Evolutionary conservation across 2,113 vertebrate species (phyloP).

Genomic region (Labeo rohita): DNA sequence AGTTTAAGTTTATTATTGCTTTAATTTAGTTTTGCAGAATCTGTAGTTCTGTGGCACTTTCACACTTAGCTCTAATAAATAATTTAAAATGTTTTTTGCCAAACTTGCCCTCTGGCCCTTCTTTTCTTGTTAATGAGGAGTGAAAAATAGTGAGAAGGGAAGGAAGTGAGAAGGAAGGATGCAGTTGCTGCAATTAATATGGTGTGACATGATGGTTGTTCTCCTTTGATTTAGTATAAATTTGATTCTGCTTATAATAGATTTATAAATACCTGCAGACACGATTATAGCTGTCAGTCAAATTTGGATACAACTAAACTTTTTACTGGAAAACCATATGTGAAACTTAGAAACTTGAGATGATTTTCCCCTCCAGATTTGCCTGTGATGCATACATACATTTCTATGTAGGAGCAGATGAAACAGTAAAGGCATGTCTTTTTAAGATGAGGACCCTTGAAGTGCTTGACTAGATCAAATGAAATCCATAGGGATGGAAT

Average conservation of each 20-base stretch:
- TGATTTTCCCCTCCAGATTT: neutral
- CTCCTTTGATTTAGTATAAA: conserved; percentile 59
- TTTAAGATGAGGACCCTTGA: conserved; percentile 23
- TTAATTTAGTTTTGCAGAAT: conserved; percentile 49
- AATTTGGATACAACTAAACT: neutral
- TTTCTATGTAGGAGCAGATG: conserved; percentile 12
- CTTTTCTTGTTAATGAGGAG: conserved; percentile 51
- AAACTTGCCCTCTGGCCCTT: conserved; percentile 35
- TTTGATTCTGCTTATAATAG: conserved; percentile 74
- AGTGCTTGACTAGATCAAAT: conserved; percentile 56
- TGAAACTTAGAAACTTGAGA: neutral
- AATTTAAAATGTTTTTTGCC: conserved; percentile 64
- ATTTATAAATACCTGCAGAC: conserved; percentile 69
- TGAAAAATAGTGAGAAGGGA: neutral
- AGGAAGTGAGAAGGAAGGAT: conserved; percentile 4
- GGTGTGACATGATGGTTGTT: conserved; percentile 58
- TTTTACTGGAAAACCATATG: neutral
- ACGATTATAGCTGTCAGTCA: conserved; percentile 56
- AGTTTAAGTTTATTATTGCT: neutral
- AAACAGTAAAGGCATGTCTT: neutral
- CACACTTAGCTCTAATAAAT: conserved; percentile 66
- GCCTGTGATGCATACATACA: conserved; percentile 9
- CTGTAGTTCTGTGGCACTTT: conserved; percentile 55
- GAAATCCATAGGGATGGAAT: conserved; percentile 52
- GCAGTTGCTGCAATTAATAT: conserved; percentile 41